Conservation (phyloP, 2,797 vertebrate genomes). For the Anguilla megastoma region DNA sequence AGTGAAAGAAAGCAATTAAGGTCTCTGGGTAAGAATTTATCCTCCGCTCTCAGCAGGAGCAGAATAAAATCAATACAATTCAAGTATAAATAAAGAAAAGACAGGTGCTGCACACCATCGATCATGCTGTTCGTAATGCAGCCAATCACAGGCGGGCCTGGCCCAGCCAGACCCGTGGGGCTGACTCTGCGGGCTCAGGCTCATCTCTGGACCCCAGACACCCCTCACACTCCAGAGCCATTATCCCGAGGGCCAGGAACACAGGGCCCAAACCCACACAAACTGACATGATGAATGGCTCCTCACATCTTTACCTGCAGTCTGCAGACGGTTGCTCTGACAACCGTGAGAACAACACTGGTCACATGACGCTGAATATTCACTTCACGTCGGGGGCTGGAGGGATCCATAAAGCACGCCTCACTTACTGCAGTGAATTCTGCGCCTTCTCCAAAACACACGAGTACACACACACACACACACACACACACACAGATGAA, state of each 20-base stretch:
- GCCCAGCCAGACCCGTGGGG: background rate
- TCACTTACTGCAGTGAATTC: slow-evolving; percentile 4
- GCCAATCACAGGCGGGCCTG: background rate
- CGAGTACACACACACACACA: background rate
- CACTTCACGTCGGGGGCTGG: background rate
- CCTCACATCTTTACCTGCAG: slow-evolving; percentile 22
- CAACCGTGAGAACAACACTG: slow-evolving; percentile 29
- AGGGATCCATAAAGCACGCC: background rate
- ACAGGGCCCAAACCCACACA: background rate
- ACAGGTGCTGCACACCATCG: background rate
- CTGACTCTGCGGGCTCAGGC: background rate
- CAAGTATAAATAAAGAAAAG: slow-evolving; percentile 25
- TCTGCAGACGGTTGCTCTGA: slow-evolving; percentile 19
- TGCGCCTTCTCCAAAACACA: background rate
- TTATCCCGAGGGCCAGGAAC: background rate
- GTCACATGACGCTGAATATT: slow-evolving; percentile 15
- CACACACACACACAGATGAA: background rate
- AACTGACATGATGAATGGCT: slow-evolving; percentile 16
- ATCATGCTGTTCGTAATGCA: background rate
- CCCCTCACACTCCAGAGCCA: background rate
- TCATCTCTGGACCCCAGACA: background rate
- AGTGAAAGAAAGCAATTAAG: slow-evolving; percentile 17
- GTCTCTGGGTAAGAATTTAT: background rate
- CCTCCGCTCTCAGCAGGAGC: background rate
- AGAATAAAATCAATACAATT: background rate